phyloP scores from a whole-genome alignment of 2,888 invertebrate species.

The Andrena flavipes region DNA sequence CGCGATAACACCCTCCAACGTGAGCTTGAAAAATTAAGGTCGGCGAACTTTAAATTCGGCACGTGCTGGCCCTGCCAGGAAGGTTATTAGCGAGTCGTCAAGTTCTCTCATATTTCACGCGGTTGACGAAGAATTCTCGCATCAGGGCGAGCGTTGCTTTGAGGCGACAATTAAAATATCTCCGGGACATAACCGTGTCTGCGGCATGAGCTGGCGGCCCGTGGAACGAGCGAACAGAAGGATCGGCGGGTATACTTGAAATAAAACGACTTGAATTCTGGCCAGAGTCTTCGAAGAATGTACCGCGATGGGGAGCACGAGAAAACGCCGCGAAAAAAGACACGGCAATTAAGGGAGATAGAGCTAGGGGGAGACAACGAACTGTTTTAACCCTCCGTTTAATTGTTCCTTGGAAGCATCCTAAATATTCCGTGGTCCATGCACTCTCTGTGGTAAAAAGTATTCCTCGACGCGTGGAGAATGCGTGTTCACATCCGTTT shows the following conservation, averaged over 20 bases:
- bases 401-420: conserved; percentile 50
- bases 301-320: conserved; percentile 39
- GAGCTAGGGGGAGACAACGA: conserved; percentile 24
- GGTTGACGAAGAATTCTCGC: conserved; percentile 77
- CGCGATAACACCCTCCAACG: conserved; percentile 18
- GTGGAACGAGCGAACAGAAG: conserved; percentile 51
- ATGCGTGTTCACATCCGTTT: conserved; percentile 9
- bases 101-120: conserved; percentile 76
- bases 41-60: conserved; percentile 69
- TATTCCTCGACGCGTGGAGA: conserved; percentile 6
- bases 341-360: conserved; percentile 61
- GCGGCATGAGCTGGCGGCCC: conserved; percentile 70
- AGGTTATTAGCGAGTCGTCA: conserved; percentile 76
- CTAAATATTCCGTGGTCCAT: conserved; percentile 28
- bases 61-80: conserved; percentile 51
- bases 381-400: conserved; percentile 49
- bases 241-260: conserved; percentile 52
- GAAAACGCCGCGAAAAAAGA: conserved; percentile 37
- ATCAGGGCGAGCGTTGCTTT: conserved; percentile 75
- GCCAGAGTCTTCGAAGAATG: conserved; percentile 74
- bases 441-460: conserved; percentile 16
- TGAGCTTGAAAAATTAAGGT: conserved; percentile 49
- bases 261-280: conserved; percentile 75
- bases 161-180: conserved; percentile 83
- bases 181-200: conserved; percentile 76